Base-by-base conservation (phyloP, 2,888 invertebrate species). In the Ceratothoa steindachneri region DNA sequence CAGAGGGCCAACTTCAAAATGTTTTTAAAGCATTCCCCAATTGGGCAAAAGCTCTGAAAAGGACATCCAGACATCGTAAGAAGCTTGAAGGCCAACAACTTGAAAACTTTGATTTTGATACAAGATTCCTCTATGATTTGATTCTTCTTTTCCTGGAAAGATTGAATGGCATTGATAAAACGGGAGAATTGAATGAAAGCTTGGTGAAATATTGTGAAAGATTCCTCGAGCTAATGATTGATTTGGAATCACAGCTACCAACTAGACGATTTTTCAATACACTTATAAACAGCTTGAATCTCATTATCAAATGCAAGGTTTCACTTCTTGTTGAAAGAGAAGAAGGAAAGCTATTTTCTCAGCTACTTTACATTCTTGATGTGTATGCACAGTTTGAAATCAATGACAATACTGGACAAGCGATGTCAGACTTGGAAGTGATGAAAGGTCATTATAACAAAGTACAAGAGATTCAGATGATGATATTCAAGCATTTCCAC, bases 361-460 rank as follows among this genome's bases (percentile, higher is more conserved):
- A 81, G 65, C 71, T 81, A 15, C 68, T 81, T 29, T 67, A 79
- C 81, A 95, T 96, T 91, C 85, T 99, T 70, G 95, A 95, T 83
- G 97, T 98, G 84, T 99, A 99, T 85, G 90, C 94, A 0, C 89
- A 93, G 75, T 99, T 99, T 85, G 99, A 99, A 86, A 99, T 99
- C 80, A 95, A 94, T 84, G 98, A 99, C 83, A 92, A 93, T 82
- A 92, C 93, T 0, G 98, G 98, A 0, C 96, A 97, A 84, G 93
- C 97, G 0, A 87, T 98, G 81, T 93, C 92, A 0, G 95, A 97
- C 83, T 90, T 93, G 78, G 95, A 97, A 82, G 95, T 98, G 90
- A 93, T 94, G 41, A 90, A 94, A 82, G 86, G 92, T 30, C 99
- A 99, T 85, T 99, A 98, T 84, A 89, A 93, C 29, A 91, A 91